phyloP scores from a whole-genome alignment of 2,888 invertebrate genomes.

The Diplazon laetatorius region DNA sequence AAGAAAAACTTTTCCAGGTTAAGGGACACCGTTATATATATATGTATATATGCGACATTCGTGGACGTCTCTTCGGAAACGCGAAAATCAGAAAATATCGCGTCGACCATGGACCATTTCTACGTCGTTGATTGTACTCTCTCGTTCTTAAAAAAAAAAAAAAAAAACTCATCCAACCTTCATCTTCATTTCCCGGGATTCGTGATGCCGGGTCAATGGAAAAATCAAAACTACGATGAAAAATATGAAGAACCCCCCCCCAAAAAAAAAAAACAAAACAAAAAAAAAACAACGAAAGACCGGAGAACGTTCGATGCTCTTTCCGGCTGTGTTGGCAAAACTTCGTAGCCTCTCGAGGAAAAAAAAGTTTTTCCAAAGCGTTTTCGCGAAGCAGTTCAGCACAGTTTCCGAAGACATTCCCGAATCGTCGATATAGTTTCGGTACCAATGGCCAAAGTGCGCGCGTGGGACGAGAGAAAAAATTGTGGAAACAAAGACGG shows the following conservation, averaged over 20 bases:
- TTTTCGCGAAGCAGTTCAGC: slow-evolving; percentile 34
- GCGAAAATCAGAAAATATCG: too few relatives aligned
- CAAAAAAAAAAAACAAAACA: too few relatives aligned
- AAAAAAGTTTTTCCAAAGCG: slow-evolving; percentile 53
- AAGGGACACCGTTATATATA: too few relatives aligned
- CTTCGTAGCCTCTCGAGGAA: slow-evolving; percentile 22
- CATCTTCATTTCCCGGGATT: slow-evolving; percentile 4
- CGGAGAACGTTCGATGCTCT: slow-evolving; percentile 8
- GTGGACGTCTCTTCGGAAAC: too few relatives aligned
- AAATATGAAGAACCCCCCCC: too few relatives aligned
- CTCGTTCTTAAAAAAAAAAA: neutral
- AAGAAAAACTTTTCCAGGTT: too few relatives aligned
- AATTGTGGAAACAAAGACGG: slow-evolving; percentile 3
- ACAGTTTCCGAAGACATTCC: slow-evolving; percentile 7
- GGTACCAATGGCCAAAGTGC: slow-evolving; percentile 14
- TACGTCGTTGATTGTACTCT: neutral
- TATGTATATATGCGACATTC: too few relatives aligned
- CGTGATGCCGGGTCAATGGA: neutral
- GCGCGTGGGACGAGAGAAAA: slow-evolving; percentile 13
- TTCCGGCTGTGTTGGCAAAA: slow-evolving; percentile 17
- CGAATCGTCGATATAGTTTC: slow-evolving; percentile 55
- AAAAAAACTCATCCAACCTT: neutral
- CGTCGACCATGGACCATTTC: neutral
- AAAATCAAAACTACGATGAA: slow-evolving; percentile 1
- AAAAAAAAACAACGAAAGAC: neutral